Percentiles rank a stretch among this genome's conserved stretches.
Evolutionary conservation across 2,888 invertebrate species (phyloP).

Genomic region (Dascillus cervinus): DNA sequence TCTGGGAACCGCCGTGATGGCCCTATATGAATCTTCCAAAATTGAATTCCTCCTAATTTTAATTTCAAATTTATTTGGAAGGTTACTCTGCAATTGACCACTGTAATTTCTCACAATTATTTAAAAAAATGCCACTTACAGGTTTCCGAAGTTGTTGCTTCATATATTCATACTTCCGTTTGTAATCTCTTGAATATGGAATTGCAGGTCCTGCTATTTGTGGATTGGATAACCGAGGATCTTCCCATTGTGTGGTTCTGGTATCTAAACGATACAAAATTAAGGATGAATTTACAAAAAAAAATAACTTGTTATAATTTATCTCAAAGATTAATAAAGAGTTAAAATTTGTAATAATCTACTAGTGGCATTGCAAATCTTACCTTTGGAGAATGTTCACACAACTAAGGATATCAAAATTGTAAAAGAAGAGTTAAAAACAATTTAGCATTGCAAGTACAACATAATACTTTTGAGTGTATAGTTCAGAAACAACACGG

Average conservation of each 20-base stretch:
- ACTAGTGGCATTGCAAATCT: too few species aligned
- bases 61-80: constrained; percentile 97
- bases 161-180: constrained; percentile 97
- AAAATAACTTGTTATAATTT: too few species aligned
- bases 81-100: constrained; percentile 65
- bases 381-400: too few species aligned
- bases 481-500: too few species aligned
- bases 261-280: too few species aligned
- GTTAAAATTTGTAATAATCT: too few species aligned
- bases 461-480: too few species aligned
- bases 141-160: constrained; percentile 94
- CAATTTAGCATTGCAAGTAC: too few species aligned
- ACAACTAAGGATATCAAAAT: too few species aligned
- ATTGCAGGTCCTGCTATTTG: constrained; percentile 97
- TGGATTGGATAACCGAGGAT: constrained; percentile 92
- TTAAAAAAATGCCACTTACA: constrained; percentile 46
- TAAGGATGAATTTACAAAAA: too few species aligned
- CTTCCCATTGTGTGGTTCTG: constrained; percentile 98
- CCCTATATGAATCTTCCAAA: constrained; percentile 94
- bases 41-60: constrained; percentile 86
- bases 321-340: too few species aligned
- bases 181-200: constrained; percentile 97
- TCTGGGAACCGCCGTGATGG: constrained; percentile 84
- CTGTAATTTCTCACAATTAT: neutral
- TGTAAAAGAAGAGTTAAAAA: too few species aligned